Conservation (phyloP, 2,113 vertebrate genomes). For the Tragelaphus buxtoni region DNA sequence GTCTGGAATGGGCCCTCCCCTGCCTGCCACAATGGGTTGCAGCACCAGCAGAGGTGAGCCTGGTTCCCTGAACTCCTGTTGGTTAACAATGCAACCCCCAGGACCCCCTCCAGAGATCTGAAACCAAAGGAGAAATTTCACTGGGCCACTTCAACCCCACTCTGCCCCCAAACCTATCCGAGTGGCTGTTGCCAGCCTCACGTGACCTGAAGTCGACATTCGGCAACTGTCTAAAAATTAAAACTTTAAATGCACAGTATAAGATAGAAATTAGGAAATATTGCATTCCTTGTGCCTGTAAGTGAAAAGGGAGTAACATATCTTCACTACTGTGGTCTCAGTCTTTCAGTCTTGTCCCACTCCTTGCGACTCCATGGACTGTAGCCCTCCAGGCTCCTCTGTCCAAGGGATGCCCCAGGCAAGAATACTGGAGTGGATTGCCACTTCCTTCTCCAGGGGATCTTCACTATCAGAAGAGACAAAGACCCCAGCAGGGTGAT, state of each 20-base stretch:
- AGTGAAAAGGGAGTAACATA: background rate
- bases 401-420: background rate
- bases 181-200: background rate
- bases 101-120: background rate
- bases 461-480: background rate
- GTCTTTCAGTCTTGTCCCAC: background rate
- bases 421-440: background rate
- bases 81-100: background rate
- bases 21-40: no score
- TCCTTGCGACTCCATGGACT: background rate
- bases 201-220: background rate
- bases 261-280: background rate
- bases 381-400: background rate
- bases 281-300: background rate
- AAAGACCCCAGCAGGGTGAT: background rate
- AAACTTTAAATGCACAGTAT: background rate
- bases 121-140: background rate
- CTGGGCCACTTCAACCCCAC: background rate
- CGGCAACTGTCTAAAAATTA: background rate
- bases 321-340: background rate
- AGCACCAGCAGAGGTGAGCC: background rate
- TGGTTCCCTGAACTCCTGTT: background rate
- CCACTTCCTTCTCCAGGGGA: background rate
- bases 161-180: background rate
- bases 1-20: background rate